Percentiles rank a stretch among this genome's conserved stretches.
Conservation (phyloP, 1,140 invertebrate genomes). For the Pararge aegeria region DNA sequence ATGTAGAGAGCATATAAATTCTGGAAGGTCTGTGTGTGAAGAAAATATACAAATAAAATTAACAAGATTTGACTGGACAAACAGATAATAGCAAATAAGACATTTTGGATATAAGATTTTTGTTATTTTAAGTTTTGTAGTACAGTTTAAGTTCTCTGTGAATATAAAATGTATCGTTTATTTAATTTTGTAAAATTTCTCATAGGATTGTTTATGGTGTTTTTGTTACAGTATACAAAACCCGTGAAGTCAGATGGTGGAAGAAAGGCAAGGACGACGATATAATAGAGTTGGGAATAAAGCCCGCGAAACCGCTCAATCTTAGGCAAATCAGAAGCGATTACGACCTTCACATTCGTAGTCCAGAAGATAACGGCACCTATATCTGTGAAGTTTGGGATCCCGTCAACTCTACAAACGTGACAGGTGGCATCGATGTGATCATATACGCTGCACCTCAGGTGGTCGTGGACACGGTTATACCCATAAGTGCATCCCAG, state of each 20-base stretch:
- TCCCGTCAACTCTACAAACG: constrained; percentile 36
- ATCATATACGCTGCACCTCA: constrained; percentile 86
- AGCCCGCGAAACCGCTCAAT: constrained; percentile 31
- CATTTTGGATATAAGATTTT: too few species aligned
- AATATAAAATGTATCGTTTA: too few species aligned
- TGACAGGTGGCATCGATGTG: constrained; percentile 69
- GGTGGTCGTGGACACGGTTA: constrained; percentile 86
- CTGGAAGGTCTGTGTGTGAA: too few species aligned
- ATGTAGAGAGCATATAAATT: too few species aligned
- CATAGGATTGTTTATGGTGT: too few species aligned
- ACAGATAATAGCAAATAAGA: too few species aligned
- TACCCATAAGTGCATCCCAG: constrained; percentile 86
- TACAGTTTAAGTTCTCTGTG: too few species aligned
- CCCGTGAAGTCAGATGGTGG: constrained; percentile 54
- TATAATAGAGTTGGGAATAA: constrained; percentile 27
- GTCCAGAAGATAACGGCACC: constrained; percentile 54
- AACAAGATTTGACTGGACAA: too few species aligned
- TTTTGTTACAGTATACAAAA: constrained; percentile 53
- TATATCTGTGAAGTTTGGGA: constrained; percentile 59
- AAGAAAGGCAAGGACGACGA: constrained; percentile 42
- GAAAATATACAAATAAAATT: too few species aligned
- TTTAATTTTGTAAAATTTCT: too few species aligned
- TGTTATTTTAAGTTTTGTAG: too few species aligned
- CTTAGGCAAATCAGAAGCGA: constrained; percentile 47
- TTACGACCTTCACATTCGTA: constrained; percentile 41